These are phyloP conservation scores for Nebria ingens DNA, from an alignment of 1,140 invertebrate species.

Conservation along the genomic window DNA sequence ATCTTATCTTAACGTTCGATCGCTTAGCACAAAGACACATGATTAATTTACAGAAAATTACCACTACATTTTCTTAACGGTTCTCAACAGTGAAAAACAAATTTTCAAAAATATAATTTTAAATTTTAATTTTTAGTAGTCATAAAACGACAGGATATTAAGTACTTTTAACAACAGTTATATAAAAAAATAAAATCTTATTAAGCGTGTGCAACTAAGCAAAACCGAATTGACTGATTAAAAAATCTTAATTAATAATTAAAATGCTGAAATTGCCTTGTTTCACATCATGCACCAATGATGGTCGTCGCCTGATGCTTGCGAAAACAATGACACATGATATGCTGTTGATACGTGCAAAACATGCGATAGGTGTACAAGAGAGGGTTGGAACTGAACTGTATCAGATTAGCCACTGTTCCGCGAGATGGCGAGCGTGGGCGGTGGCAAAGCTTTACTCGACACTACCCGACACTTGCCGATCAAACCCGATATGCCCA, in stretches of 20 bases:
- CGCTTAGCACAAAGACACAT: neutral
- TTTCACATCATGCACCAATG: neutral
- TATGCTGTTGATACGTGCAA: too few species aligned
- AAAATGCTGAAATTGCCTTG: neutral
- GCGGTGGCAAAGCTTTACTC: neutral
- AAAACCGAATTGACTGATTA: too few species aligned
- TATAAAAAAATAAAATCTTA: too few species aligned
- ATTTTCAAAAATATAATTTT: neutral
- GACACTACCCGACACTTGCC: neutral
- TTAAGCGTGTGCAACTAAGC: too few species aligned
- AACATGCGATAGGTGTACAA: neutral
- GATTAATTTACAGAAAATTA: neutral
- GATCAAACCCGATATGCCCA: too few species aligned
- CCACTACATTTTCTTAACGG: neutral
- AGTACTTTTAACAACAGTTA: neutral
- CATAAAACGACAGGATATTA: neutral
- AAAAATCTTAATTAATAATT: neutral
- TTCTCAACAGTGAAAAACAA: neutral
- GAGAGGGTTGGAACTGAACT: neutral
- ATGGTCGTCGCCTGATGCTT: neutral
- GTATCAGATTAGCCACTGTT: slow-evolving; percentile 6
- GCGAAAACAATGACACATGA: neutral
- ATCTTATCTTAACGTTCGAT: too few species aligned
- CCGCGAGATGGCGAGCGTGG: slow-evolving; percentile 3
- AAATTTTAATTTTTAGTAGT: neutral